Evolutionary conservation across 2,797 vertebrate genomes (phyloP).

Genomic region (Oreochromis mossambicus): DNA sequence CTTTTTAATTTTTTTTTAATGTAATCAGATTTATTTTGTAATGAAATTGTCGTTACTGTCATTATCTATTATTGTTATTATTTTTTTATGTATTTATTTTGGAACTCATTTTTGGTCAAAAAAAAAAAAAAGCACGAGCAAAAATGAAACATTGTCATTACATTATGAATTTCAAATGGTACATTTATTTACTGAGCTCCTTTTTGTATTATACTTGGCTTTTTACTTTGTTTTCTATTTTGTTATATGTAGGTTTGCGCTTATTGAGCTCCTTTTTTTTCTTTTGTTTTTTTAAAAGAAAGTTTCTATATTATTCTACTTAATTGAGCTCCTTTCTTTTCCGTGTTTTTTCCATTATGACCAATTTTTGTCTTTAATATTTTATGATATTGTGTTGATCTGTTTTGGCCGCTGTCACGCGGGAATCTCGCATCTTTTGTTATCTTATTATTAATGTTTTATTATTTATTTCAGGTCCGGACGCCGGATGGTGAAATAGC

Average conservation of each 20-base stretch:
- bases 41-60: neutral
- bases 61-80: fast-evolving
- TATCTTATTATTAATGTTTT: neutral
- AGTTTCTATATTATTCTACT: neutral
- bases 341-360: neutral
- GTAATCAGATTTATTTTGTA: neutral
- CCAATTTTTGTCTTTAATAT: neutral
- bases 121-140: neutral
- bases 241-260: neutral
- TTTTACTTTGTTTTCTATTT: neutral
- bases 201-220: neutral
- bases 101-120: neutral
- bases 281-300: too few species aligned
- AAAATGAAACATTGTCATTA: neutral
- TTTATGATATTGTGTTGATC: fast-evolving
- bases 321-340: neutral
- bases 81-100: neutral
- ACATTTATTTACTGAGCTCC: neutral
- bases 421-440: neutral
- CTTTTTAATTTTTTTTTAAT: neutral
- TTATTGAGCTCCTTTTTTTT: neutral
- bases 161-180: neutral
- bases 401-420: neutral
- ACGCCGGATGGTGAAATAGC: slow-evolving; percentile 52
- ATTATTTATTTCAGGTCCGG: neutral